These are phyloP conservation scores for Platycheirus albimanus DNA, from an alignment of 2,888 invertebrate species.

Conservation along the genomic window DNA sequence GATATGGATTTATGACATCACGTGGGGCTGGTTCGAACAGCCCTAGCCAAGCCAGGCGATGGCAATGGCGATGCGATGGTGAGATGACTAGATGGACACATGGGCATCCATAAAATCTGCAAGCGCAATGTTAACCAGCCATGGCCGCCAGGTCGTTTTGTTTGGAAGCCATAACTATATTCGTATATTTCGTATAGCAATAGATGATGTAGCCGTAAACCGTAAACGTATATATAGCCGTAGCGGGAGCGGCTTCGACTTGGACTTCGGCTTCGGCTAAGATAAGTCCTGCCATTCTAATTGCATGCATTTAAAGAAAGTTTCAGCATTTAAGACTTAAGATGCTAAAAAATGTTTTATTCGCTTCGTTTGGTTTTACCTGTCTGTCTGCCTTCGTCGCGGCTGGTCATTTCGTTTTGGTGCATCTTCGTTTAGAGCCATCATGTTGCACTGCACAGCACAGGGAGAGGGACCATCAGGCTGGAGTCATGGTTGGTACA, in stretches of 20 bases:
- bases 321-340: conserved; percentile 61
- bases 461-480: too few relatives aligned
- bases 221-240: too few relatives aligned
- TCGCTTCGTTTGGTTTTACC: conserved; percentile 47
- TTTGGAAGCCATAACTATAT: conserved; percentile 25
- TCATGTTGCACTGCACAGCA: not conserved
- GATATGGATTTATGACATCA: conserved; percentile 77
- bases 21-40: conserved; percentile 63
- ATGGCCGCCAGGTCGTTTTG: conserved; percentile 27
- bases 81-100: conserved; percentile 68
- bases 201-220: not conserved
- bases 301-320: conserved; percentile 74
- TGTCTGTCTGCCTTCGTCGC: conserved; percentile 16
- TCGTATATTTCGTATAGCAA: too few relatives aligned
- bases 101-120: conserved; percentile 71
- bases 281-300: conserved; percentile 73
- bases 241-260: conserved; percentile 5
- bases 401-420: conserved; percentile 17
- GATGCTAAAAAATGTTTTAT: conserved; percentile 69
- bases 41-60: too few relatives aligned
- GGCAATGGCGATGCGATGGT: too few relatives aligned
- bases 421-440: conserved; percentile 6
- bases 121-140: conserved; percentile 51
- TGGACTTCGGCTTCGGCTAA: too few relatives aligned
- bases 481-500: conserved; percentile 50